Evolutionary conservation across 2,113 vertebrate genomes (phyloP).

Genomic region (Microtus oregoni): DNA sequence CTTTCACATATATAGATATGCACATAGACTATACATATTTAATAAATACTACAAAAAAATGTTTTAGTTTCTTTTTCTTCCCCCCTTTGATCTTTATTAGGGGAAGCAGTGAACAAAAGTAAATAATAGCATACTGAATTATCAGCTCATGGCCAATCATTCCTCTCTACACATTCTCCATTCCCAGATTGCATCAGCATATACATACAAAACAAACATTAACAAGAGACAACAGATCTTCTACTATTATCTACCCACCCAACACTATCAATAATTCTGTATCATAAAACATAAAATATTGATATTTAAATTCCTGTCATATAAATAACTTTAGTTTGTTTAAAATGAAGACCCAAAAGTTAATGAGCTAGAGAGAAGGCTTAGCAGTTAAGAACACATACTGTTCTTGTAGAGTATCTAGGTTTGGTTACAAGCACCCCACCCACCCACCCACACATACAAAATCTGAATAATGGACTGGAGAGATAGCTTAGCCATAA

Average conservation of each 20-base stretch:
- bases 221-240: not conserved
- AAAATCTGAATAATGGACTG: slow-evolving; percentile 6
- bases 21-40: not conserved
- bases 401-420: no score
- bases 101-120: slow-evolving; percentile 44
- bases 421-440: no score
- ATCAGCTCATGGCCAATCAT: not conserved
- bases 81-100: not conserved
- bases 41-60: not conserved
- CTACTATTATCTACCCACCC: not conserved
- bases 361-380: no score
- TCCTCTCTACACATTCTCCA: not conserved
- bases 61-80: not conserved
- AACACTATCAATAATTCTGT: not conserved
- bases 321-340: not conserved
- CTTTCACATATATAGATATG: not conserved
- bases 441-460: no score
- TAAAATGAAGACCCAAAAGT: not conserved
- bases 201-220: not conserved
- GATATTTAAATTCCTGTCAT: not conserved
- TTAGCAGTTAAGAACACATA: no score
- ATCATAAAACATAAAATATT: not conserved
- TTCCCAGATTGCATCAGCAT: not conserved
- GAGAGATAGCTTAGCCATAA: not conserved
- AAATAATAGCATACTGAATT: not conserved